Base-by-base conservation (phyloP, 2,888 invertebrate genomes). In the Kryphioiulus occultus region DNA sequence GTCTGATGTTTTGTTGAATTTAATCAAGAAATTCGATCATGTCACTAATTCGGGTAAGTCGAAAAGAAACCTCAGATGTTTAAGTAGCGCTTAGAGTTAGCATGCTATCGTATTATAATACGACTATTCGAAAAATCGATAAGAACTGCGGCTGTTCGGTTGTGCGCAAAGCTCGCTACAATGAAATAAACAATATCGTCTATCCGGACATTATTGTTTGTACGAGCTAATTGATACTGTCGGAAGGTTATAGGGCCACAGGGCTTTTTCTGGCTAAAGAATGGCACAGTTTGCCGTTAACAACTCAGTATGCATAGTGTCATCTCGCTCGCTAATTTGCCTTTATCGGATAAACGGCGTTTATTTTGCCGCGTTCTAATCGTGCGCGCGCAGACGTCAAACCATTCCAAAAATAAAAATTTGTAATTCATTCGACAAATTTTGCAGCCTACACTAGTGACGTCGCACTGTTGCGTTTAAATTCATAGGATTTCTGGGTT, bases 11-110 rank as follows among this genome's bases (percentile, higher is more conserved):
- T 44, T 87, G 30, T 85, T 85, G 32, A 87, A 44, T 87, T 87
- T 87, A 85, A 47, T 87, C 44, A 87, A 85, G 84, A 87, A 87
- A 87, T 87, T 87, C 68, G 87, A 87, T 39, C 85, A 85, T 85
- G 68, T 85, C 85, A 87, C 30, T 85, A 85, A 87, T 87, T 19
- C 87, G 53, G 87, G 87, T 87, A 87, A 85, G 87, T 26, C 9
- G 47, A 35, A 39, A 85, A 35, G 19, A 85, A 22, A 44, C 85
- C 35, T 53, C 47, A 39, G 17, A 39, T 19, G 5, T 85, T 85
- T 39, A 22, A 39, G 39, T 12, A 26, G 35, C 85, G 22, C 30
- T 85, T 85, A 10, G 42, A 39, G 9, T 39, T 85, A 44, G 39
- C 85, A 9, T 39, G 19, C 5, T 22, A 32, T 42, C 85, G 12